Base-by-base conservation (phyloP, 2,797 vertebrate genomes). In the Gadopsis marmoratus region DNA sequence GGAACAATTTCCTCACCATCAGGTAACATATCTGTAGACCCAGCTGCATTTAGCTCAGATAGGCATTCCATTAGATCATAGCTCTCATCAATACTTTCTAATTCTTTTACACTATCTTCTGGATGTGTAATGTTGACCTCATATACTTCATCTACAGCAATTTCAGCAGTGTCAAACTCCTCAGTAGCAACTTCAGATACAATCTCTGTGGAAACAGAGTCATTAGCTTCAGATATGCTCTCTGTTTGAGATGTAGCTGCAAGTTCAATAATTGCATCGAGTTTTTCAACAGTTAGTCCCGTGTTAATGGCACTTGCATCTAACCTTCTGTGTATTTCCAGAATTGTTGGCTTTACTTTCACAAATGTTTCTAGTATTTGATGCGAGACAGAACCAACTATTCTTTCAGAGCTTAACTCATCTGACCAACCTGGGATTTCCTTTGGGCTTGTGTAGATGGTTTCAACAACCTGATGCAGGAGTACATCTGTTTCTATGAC, bases 401-500 rank as follows among this genome's bases (percentile, higher is more conserved):
- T 85, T 78, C 33, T 82, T 78, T 94, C 89, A 58, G 81, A 62
- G 3, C 39, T 78, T 7, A 41, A 1, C 1, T 89, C 59, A 41
- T 85, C 73, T 78, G 90, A 92, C 60, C 50, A 83, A 67, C 87
- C 35, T 17, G 87, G 72, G 0, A 84, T 39, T 56, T 73, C 51
- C 35, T 81, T 85, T 55, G 91, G 87, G 23, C 69, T 84, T 58
- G 87, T 65, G 26, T 86, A 91, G 0, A 97, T 93, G 64, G 88
- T 96, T 90, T 97, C 95, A 74, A 93, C 94, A 76, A 93, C 96
- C 6, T 97, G 95, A 6, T 94, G 85, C 65, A 98, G 93, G 75
- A 97, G 73, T 29, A 84, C 84, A 14, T 96, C 96, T 0, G 95
- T 96, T 74, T 95, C 90, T 59, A 90, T 85, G 21, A 93, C 74